Conservation (phyloP, 2,888 invertebrate genomes). For the Oligia fasciuncula region DNA sequence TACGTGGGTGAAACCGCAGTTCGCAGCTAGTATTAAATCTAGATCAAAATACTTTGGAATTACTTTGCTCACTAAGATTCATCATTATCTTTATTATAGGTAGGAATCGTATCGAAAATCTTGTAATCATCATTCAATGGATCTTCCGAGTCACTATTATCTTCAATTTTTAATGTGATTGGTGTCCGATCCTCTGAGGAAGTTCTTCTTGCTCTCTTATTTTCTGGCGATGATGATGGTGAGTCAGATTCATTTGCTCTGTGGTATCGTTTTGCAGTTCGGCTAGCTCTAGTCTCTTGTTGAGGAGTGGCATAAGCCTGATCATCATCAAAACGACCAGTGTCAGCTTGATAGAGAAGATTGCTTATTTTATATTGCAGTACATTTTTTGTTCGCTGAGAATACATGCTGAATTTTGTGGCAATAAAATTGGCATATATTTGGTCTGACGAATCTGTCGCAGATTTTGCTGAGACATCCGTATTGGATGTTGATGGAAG, state of each 20-base stretch:
- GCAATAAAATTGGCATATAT: conserved; percentile 2
- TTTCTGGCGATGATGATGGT: background rate
- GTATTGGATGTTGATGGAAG: background rate
- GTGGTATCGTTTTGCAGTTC: background rate
- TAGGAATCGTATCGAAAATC: background rate
- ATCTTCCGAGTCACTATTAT: background rate
- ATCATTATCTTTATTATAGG: background rate
- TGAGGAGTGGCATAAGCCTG: background rate
- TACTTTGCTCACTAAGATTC: background rate
- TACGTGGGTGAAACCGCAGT: no score
- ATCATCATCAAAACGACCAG: background rate
- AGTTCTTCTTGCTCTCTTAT: background rate
- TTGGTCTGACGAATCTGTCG: background rate
- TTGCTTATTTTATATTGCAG: conserved; percentile 12
- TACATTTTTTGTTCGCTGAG: conserved; percentile 5
- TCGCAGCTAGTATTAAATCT: no score
- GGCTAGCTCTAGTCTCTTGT: background rate
- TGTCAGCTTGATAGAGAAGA: conserved; percentile 6
- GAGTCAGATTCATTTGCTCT: background rate
- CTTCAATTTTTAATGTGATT: background rate
- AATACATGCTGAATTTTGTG: conserved; percentile 2
- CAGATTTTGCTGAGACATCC: background rate
- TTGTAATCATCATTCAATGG: background rate
- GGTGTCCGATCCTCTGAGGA: background rate
- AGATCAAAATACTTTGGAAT: no score